A percentile compares a stretch with the other conserved stretches of the same genome.
These are phyloP conservation scores for Gouania willdenowi DNA, from an alignment of 2,797 vertebrate genomes.

Conservation along the genomic window DNA sequence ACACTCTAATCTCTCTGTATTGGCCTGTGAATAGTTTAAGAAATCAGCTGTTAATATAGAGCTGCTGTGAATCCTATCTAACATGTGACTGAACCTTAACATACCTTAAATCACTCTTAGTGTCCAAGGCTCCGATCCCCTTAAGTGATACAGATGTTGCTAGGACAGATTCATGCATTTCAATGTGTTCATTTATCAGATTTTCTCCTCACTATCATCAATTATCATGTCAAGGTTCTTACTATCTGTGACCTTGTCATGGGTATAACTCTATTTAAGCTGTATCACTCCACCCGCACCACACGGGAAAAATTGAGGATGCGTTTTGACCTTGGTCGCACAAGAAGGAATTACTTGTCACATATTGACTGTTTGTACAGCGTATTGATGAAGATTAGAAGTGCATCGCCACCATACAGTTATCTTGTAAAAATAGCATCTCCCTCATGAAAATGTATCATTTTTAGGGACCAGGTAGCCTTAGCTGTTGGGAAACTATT, in stretches of 20 bases:
- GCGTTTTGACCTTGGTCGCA: constrained; percentile 3
- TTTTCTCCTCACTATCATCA: constrained; percentile 5
- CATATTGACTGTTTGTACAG: no score
- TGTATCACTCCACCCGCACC: not conserved
- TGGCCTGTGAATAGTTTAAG: no score
- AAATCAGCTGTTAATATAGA: not conserved
- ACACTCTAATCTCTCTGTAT: no score
- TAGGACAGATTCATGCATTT: constrained; percentile 1
- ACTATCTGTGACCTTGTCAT: constrained; percentile 21
- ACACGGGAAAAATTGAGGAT: not conserved
- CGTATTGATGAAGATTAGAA: constrained; percentile 1
- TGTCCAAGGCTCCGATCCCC: not conserved
- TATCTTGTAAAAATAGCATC: no score
- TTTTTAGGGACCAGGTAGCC: no score
- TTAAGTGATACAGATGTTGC: not conserved
- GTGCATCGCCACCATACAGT: no score
- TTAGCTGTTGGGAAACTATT: no score
- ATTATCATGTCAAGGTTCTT: constrained; percentile 15
- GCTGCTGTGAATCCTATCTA: constrained; percentile 1
- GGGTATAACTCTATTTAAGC: constrained; percentile 6
- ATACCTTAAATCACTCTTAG: not conserved
- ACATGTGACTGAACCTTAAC: constrained; percentile 1
- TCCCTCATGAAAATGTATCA: no score
- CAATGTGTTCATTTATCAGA: constrained; percentile 16
- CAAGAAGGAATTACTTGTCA: constrained; percentile 1